Percentiles rank a stretch among this genome's conserved stretches.
Evolutionary conservation across 2,888 invertebrate species (phyloP).

Genomic region (Melanotus villosus): DNA sequence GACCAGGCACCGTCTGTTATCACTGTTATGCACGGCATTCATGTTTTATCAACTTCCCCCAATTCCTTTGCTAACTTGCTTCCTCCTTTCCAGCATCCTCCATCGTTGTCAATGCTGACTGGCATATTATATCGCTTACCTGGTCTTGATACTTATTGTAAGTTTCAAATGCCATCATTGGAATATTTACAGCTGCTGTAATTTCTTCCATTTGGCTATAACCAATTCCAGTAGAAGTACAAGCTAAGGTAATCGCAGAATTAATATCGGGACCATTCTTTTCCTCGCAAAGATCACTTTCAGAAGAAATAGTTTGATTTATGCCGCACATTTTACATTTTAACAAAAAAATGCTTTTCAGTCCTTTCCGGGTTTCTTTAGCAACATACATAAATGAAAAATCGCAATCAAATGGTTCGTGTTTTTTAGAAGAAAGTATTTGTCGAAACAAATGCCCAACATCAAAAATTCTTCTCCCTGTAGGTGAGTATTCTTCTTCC

Average conservation of each 20-base stretch:
- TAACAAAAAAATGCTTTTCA: background rate
- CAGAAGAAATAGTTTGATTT: background rate
- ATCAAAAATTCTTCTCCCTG: background rate
- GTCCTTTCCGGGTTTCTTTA: background rate
- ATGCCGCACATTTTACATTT: constrained; percentile 11
- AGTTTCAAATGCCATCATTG: constrained; percentile 14
- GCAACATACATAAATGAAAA: background rate
- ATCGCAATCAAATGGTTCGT: background rate
- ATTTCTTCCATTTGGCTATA: background rate
- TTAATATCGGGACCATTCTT: background rate
- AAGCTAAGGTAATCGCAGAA: background rate
- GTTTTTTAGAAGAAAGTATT: background rate
- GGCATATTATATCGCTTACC: background rate
- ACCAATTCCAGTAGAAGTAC: constrained; percentile 2
- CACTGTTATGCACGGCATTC: constrained; percentile 4
- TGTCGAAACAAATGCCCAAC: background rate
- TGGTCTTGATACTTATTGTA: background rate
- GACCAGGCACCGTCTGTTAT: too few species aligned
- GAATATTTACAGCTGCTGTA: background rate
- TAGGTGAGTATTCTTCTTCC: too few species aligned
- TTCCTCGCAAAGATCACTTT: background rate
- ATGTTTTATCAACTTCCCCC: background rate
- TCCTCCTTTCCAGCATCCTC: constrained; percentile 1
- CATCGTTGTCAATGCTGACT: constrained; percentile 5
- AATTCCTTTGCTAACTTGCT: background rate